Conservation (phyloP, 2,797 vertebrate species). For the Limnodromus scolopaceus region DNA sequence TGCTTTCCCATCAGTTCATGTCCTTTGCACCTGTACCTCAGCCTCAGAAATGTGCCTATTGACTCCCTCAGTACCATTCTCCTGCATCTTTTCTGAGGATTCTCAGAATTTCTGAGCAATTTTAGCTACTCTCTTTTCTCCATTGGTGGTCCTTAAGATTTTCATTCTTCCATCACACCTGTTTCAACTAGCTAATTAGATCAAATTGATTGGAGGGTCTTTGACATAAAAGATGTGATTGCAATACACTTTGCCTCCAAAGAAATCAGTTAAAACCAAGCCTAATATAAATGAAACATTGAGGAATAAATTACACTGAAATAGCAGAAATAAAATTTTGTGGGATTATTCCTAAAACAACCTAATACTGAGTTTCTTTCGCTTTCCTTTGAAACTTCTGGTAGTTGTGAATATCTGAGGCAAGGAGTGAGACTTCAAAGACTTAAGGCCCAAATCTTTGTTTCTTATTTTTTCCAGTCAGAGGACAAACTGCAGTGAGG, state of each 20-base stretch:
- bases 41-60: background rate
- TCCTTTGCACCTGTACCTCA: background rate
- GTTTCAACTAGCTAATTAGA: background rate
- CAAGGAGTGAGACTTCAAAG: background rate
- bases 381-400: background rate
- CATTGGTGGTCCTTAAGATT: accelerated
- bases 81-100: background rate
- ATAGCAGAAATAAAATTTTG: background rate
- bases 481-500: background rate
- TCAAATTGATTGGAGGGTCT: background rate
- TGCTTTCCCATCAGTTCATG: background rate
- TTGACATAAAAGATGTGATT: background rate
- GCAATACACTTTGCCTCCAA: background rate
- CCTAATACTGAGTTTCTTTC: background rate
- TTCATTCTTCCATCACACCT: background rate
- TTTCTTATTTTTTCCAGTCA: background rate
- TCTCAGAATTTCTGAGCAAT: background rate
- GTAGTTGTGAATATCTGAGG: background rate
- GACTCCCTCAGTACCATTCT: background rate
- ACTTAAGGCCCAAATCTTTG: background rate
- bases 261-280: background rate
- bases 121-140: background rate
- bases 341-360: background rate
- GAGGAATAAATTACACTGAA: background rate
- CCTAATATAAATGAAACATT: background rate